Conservation (phyloP, 2,113 vertebrate species). For the Daboia siamensis region DNA sequence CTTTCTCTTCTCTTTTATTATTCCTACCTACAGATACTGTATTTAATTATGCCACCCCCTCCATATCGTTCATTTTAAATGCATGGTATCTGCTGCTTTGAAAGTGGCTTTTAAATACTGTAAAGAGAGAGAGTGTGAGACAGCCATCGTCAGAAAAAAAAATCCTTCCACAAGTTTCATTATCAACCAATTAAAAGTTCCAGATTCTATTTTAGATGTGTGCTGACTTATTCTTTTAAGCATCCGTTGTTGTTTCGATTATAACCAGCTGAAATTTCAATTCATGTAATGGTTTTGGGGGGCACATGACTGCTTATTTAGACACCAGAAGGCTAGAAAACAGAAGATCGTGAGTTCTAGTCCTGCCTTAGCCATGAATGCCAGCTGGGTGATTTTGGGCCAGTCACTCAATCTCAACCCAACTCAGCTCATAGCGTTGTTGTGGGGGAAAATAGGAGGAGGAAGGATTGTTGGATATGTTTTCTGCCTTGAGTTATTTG, state of each 20-base stretch:
- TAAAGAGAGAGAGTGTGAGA: constrained; percentile 25
- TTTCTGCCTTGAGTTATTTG: no score
- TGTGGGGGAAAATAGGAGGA: no score
- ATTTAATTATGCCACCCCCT: constrained; percentile 57
- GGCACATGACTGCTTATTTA: constrained; percentile 63
- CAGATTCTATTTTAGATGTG: constrained; percentile 53
- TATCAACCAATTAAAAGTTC: constrained; percentile 65
- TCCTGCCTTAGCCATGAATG: not conserved
- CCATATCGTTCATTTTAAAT: constrained; percentile 56
- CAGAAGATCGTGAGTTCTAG: not conserved
- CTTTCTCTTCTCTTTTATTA: constrained; percentile 56
- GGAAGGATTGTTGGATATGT: no score
- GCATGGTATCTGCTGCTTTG: constrained; percentile 58
- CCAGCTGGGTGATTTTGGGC: not conserved
- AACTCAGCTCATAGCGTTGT: no score
- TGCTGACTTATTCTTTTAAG: constrained; percentile 49
- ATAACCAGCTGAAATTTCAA: not conserved
- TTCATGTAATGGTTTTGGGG: constrained; percentile 24
- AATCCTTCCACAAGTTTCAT: constrained; percentile 38
- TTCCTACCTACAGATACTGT: constrained; percentile 57
- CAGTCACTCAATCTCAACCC: no score
- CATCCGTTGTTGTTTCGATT: constrained; percentile 34
- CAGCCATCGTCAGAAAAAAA: constrained; percentile 44
- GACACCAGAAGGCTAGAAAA: not conserved
- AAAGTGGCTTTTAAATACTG: constrained; percentile 62